Percentiles rank a stretch among this genome's conserved stretches.
Conservation (phyloP, 2,113 vertebrate species). For the Poeciliopsis turrubarensis region DNA sequence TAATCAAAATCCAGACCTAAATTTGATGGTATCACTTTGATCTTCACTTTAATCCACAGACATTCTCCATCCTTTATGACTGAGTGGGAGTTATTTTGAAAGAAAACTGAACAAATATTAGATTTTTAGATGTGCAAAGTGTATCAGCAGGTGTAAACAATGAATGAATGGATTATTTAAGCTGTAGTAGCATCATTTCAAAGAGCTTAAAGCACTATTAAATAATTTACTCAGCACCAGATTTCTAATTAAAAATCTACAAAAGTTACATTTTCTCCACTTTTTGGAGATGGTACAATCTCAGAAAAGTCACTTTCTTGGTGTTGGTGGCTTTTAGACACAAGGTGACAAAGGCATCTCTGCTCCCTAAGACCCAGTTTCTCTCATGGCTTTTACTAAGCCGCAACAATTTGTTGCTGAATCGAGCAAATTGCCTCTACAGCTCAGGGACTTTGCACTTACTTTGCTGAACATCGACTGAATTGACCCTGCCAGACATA, state of each 20-base stretch:
- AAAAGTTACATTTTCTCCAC: neutral
- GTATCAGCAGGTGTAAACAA: no score
- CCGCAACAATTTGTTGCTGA: neutral
- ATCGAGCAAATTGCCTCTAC: neutral
- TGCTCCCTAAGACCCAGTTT: neutral
- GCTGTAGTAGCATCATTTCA: neutral
- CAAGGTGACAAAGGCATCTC: neutral
- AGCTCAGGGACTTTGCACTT: constrained; percentile 2
- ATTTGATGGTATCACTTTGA: no score
- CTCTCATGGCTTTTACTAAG: neutral
- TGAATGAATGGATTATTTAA: neutral
- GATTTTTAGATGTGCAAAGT: no score
- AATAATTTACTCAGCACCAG: neutral
- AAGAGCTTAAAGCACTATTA: neutral
- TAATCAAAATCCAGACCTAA: no score
- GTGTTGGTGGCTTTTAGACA: neutral
- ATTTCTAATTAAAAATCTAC: neutral
- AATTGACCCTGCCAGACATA: neutral
- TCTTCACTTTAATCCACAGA: no score
- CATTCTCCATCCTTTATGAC: no score
- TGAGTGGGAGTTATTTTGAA: no score
- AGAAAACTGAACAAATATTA: no score
- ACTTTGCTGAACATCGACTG: neutral
- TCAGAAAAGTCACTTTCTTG: neutral
- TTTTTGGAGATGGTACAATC: neutral